A percentile compares a stretch with the other conserved stretches of the same genome.
phyloP scores from a whole-genome alignment of 37 sponge, comb jelly and placozoan genomes.

The Oscarella lobularis region DNA sequence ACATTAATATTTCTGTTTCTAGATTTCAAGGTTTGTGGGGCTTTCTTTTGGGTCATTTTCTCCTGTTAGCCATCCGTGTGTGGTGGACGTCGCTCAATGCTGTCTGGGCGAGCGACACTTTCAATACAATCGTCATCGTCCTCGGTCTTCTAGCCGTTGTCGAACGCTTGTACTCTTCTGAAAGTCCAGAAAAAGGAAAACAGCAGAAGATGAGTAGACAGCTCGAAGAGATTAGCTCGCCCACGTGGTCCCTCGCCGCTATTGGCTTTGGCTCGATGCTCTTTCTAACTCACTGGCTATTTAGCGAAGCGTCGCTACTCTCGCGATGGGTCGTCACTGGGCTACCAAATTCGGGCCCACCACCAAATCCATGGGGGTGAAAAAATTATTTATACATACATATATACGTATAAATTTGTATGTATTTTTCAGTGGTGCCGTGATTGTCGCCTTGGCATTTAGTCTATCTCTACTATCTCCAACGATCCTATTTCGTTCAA shows the following conservation, averaged over 20 bases:
- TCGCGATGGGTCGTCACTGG: slow-evolving; percentile 31
- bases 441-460: neutral
- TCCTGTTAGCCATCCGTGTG: slow-evolving; percentile 29
- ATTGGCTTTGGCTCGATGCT: slow-evolving; percentile 34
- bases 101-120: slow-evolving; percentile 8
- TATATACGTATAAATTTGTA: neutral
- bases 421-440: neutral
- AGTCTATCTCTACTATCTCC: neutral
- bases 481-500: slow-evolving; percentile 9
- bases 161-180: slow-evolving; percentile 15
- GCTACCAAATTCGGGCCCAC: slow-evolving; percentile 17
- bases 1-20: too few species aligned
- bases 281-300: slow-evolving; percentile 29
- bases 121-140: slow-evolving; percentile 11
- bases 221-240: too few species aligned
- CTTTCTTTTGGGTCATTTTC: slow-evolving; percentile 29
- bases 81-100: slow-evolving; percentile 28
- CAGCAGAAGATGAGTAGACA: neutral
- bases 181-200: neutral
- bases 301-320: slow-evolving; percentile 34
- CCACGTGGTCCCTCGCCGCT: neutral
- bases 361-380: slow-evolving; percentile 44
- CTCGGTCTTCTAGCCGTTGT: slow-evolving; percentile 2
- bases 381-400: neutral
- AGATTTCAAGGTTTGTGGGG: slow-evolving; percentile 6